Evolutionary conservation across 1,140 invertebrate species (phyloP).

Genomic region (Acromyrmex charruanus): DNA sequence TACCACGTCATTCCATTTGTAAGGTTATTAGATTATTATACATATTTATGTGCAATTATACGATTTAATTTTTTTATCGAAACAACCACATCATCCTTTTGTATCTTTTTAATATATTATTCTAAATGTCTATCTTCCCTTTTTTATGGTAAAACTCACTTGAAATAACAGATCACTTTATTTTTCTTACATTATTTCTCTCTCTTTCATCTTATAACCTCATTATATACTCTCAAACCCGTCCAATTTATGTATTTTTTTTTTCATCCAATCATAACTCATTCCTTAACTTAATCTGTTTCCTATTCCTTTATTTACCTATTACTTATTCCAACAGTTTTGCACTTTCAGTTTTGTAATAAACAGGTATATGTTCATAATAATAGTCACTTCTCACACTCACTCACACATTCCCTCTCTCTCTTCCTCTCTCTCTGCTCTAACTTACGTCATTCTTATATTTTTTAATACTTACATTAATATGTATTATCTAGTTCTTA

Average conservation of each 20-base stretch:
- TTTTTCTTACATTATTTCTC: background rate
- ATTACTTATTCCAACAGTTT: background rate
- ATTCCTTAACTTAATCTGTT: background rate
- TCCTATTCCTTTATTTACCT: background rate
- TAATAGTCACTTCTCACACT: background rate
- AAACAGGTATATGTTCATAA: background rate
- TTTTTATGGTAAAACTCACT: background rate
- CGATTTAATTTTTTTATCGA: background rate
- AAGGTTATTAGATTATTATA: background rate
- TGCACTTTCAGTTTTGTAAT: background rate
- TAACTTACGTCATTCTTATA: conserved; percentile 1
- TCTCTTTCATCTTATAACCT: background rate
- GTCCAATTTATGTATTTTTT: background rate
- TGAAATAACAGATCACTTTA: background rate
- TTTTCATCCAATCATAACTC: background rate
- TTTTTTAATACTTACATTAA: too few relatives aligned
- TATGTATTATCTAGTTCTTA: too few relatives aligned
- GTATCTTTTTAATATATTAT: too few relatives aligned
- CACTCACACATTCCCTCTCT: background rate
- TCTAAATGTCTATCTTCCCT: background rate
- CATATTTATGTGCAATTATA: background rate
- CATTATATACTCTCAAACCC: background rate
- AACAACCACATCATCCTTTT: background rate
- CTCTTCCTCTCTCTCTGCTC: background rate
- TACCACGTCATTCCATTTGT: conserved; percentile 28